A percentile compares a stretch with the other conserved stretches of the same genome.
phyloP scores from a whole-genome alignment of 2,888 invertebrate species.

The Melinaea menophilus region DNA sequence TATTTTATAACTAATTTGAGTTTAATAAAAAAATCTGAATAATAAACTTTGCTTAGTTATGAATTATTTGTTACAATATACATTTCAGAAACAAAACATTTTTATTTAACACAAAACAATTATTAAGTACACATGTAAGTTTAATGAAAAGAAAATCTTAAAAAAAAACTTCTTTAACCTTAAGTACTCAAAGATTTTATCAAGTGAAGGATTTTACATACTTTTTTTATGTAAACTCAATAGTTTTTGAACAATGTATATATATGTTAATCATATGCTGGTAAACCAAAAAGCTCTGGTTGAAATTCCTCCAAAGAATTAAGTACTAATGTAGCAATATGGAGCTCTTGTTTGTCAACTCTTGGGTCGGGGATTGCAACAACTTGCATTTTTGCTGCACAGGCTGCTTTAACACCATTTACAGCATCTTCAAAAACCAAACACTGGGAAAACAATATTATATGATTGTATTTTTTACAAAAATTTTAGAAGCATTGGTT shows the following conservation, averaged over 20 bases:
- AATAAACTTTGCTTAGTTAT: no score
- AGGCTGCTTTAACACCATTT: conserved; percentile 89
- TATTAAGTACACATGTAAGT: no score
- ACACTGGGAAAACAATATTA: conserved; percentile 68
- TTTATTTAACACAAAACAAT: no score
- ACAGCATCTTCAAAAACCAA: conserved; percentile 95
- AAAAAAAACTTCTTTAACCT: no score
- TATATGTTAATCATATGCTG: conserved; percentile 50
- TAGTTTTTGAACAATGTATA: background rate
- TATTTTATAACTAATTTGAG: no score
- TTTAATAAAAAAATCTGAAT: no score
- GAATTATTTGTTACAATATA: no score
- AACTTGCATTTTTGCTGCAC: conserved; percentile 90
- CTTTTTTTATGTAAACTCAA: background rate
- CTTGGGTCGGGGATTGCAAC: conserved; percentile 86
- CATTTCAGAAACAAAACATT: no score
- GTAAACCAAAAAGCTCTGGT: conserved; percentile 91
- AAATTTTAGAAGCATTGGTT: no score
- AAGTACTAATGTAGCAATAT: conserved; percentile 82
- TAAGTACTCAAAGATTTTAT: no score
- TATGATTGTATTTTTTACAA: no score
- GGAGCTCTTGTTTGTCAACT: conserved; percentile 46
- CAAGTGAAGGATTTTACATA: background rate
- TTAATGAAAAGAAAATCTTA: no score
- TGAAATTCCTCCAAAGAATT: conserved; percentile 86